These are phyloP conservation scores for Enteromius paludinosus DNA, from an alignment of 2,797 vertebrate genomes.

Conservation along the genomic window DNA sequence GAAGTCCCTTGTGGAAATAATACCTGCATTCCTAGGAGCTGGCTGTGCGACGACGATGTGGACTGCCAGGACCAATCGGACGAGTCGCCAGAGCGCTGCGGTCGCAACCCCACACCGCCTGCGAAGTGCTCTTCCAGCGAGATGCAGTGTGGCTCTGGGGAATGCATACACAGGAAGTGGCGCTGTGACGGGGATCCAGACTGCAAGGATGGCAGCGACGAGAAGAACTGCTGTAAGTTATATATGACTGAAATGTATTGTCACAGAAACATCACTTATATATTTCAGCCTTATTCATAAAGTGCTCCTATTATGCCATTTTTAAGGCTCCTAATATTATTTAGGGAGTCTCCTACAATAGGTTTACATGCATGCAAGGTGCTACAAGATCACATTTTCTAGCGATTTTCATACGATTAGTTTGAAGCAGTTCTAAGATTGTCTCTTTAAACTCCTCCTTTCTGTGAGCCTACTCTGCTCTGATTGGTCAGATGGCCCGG, in stretches of 20 bases:
- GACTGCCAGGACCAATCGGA: constrained; percentile 95
- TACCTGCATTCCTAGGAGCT: constrained; percentile 89
- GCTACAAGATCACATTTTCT: too few relatives aligned
- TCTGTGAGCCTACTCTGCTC: too few relatives aligned
- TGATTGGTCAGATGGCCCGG: too few relatives aligned
- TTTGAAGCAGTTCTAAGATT: too few relatives aligned
- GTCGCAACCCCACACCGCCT: constrained; percentile 83
- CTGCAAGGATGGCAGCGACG: constrained; percentile 96
- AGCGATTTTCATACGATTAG: too few relatives aligned
- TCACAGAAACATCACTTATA: neutral
- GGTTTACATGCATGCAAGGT: too few relatives aligned
- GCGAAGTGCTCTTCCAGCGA: constrained; percentile 86
- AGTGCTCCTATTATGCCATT: too few relatives aligned
- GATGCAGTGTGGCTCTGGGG: constrained; percentile 89
- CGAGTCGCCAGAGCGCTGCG: constrained; percentile 88
- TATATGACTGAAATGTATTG: neutral
- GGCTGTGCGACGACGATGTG: constrained; percentile 95
- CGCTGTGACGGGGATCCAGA: constrained; percentile 94
- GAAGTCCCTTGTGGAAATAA: constrained; percentile 93
- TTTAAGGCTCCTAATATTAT: too few relatives aligned
- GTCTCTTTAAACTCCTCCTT: too few relatives aligned
- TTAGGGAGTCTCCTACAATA: too few relatives aligned
- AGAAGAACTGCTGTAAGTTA: constrained; percentile 92
- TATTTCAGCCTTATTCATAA: neutral
- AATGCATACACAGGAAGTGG: constrained; percentile 97